phyloP scores from a whole-genome alignment of 2,797 vertebrate genomes.

The Cuniculus paca region DNA sequence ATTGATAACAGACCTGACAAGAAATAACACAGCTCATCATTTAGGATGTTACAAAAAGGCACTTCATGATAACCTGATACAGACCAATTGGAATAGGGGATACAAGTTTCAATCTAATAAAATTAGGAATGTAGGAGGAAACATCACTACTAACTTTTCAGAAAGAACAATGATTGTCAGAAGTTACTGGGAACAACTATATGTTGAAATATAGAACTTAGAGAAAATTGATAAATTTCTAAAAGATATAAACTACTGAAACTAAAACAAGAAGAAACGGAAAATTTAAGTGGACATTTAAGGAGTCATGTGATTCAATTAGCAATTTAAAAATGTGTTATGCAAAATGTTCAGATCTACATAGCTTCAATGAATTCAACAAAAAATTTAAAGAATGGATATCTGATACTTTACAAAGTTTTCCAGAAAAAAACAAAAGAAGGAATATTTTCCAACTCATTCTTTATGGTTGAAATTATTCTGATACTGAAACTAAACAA shows the following conservation, averaged over 20 bases:
- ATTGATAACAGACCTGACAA: background rate
- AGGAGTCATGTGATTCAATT: background rate
- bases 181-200: background rate
- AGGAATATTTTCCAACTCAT: background rate
- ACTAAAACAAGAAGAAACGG: background rate
- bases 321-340: background rate
- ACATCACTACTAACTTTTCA: background rate
- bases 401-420: background rate
- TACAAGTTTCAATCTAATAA: background rate
- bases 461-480: background rate
- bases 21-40: background rate
- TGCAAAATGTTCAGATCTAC: background rate
- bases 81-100: background rate
- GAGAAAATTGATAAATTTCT: background rate
- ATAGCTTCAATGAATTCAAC: background rate
- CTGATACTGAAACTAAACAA: background rate
- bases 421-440: background rate
- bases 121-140: background rate
- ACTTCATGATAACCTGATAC: background rate
- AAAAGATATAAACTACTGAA: background rate
- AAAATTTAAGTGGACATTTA: constrained; percentile 3
- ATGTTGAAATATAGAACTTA: background rate
- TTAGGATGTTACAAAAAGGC: background rate
- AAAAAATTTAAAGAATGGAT: background rate
- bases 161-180: background rate